These are phyloP conservation scores for Sinelater perroti DNA, from an alignment of 2,888 invertebrate genomes.

Conservation along the genomic window DNA sequence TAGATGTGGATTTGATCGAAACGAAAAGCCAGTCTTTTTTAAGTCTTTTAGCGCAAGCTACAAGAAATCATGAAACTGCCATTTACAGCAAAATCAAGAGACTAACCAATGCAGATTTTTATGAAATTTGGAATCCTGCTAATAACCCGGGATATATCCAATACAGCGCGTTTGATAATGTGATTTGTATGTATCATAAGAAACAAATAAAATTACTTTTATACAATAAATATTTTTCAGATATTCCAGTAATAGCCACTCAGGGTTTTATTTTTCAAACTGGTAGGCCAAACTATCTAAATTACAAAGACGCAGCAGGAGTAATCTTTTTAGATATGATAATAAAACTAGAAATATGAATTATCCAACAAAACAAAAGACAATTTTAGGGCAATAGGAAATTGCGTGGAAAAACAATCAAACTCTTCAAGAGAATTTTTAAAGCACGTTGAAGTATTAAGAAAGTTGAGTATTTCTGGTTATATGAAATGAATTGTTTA, in stretches of 20 bases:
- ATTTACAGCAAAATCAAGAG: background rate
- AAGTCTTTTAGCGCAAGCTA: background rate
- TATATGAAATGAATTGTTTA: background rate
- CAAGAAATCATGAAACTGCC: background rate
- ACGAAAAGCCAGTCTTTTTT: background rate
- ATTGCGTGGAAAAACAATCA: too few species aligned
- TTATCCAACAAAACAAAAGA: too few species aligned
- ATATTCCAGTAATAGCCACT: background rate
- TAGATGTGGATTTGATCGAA: slow-evolving; percentile 24
- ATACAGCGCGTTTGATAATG: too few species aligned
- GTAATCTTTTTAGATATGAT: too few species aligned
- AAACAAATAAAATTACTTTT: background rate
- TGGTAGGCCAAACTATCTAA: background rate
- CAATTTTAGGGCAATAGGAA: too few species aligned
- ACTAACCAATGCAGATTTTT: too few species aligned
- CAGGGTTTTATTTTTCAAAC: background rate
- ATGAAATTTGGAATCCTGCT: too few species aligned
- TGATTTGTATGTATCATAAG: background rate
- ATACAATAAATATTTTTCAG: background rate
- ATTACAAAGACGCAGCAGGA: background rate
- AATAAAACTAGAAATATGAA: too few species aligned
- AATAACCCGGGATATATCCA: too few species aligned
- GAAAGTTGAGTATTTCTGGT: too few species aligned
- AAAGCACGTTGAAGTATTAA: too few species aligned
- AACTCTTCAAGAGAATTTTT: too few species aligned